Evolutionary conservation across 1,140 invertebrate genomes (phyloP).

Genomic region (Coboldia fuscipes): DNA sequence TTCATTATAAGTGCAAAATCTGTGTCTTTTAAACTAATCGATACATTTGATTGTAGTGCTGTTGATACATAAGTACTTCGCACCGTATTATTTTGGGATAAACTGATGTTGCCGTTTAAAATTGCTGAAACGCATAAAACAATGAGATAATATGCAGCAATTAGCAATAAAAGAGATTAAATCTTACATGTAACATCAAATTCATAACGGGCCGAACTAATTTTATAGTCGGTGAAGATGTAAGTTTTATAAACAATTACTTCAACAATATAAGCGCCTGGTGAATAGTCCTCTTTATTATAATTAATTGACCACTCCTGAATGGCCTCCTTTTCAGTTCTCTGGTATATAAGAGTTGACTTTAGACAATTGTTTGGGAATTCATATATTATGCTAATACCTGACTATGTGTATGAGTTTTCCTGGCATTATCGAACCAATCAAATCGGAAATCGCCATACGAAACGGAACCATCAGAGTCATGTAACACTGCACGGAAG

Average conservation of each 20-base stretch:
- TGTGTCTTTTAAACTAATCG: slow-evolving; percentile 29
- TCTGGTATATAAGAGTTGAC: not conserved
- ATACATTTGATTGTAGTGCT: slow-evolving; percentile 28
- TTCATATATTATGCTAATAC: not conserved
- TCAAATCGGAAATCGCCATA: not conserved
- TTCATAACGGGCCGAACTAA: slow-evolving; percentile 20
- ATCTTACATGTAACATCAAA: slow-evolving; percentile 37
- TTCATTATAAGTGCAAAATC: slow-evolving; percentile 34
- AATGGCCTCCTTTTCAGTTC: not conserved
- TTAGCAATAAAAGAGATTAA: slow-evolving; percentile 1
- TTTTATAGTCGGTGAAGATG: slow-evolving; percentile 16
- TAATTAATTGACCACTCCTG: slow-evolving; percentile 33
- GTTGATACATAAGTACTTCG: slow-evolving; percentile 37
- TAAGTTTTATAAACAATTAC: slow-evolving; percentile 28
- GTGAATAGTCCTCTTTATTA: slow-evolving; percentile 22
- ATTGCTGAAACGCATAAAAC: slow-evolving; percentile 22
- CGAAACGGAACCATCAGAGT: not conserved
- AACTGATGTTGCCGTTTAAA: slow-evolving; percentile 36
- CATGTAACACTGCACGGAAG: not conserved
- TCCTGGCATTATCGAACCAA: not conserved
- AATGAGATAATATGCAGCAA: not conserved
- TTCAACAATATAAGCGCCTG: slow-evolving; percentile 35
- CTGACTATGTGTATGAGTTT: not conserved
- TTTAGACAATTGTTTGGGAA: not conserved
- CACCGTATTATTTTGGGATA: slow-evolving; percentile 34